Conservation (phyloP, 2,797 vertebrate genomes). For the Poeciliopsis presidionis region DNA sequence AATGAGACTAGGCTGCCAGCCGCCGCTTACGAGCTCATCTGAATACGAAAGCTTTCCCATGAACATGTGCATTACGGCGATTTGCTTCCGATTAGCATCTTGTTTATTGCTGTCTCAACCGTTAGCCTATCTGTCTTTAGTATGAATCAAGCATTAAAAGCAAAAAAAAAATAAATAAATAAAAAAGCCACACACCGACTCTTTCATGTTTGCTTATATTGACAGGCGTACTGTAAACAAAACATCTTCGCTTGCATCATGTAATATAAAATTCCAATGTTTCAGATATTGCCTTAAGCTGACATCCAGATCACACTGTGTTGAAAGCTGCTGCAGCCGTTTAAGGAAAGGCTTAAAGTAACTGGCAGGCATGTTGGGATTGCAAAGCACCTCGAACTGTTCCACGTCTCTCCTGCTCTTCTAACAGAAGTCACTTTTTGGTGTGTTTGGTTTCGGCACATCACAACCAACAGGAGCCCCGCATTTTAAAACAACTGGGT, state of each 20-base stretch:
- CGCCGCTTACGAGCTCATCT: not conserved
- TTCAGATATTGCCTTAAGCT: not conserved
- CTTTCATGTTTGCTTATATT: not conserved
- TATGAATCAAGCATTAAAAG: not conserved
- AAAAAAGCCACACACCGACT: not conserved
- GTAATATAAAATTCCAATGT: not conserved
- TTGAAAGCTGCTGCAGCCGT: not conserved
- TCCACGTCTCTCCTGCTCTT: not conserved
- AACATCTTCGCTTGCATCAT: not conserved
- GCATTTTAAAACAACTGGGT: not conserved
- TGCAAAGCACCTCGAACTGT: not conserved
- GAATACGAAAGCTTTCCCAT: not conserved
- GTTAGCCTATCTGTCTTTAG: not conserved
- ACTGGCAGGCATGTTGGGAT: not conserved
- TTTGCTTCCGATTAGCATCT: constrained; percentile 5
- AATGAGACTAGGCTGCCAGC: not conserved
- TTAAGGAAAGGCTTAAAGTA: not conserved
- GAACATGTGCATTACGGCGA: not conserved
- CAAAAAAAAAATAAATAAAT: not conserved
- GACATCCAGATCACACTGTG: not conserved
- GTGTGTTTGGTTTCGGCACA: constrained; percentile 25
- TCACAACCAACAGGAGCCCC: constrained; percentile 51
- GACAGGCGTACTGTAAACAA: not conserved
- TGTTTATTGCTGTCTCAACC: not conserved
- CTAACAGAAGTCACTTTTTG: constrained; percentile 32